Evolutionary conservation across 2,113 vertebrate species (phyloP), one percentile per base, ranked within the genome.

Genomic region (Bucco capensis): DNA sequence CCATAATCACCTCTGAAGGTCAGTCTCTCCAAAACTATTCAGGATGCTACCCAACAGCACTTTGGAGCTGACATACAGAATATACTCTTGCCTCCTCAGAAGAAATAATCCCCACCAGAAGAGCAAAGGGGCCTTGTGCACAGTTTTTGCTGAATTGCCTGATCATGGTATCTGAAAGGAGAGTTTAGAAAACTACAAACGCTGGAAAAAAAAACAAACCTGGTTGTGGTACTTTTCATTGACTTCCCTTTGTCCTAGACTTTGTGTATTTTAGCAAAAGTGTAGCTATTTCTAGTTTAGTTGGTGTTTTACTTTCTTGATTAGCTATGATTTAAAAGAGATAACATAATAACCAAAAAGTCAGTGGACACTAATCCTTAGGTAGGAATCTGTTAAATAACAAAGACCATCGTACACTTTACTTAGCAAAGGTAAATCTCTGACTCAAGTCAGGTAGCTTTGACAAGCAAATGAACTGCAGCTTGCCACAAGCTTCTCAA

Each of bases 151-250:
- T 76, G 12, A 9, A 19, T 19, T 51, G 13, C 15, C 25, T 37
- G 25, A 12, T 21, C 5, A 6, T 0, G 0, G 6, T 47, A 21
- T 16, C 30, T 56, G 19, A 62, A 22, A 42, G 5, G 27, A 33
- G 40, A 56, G 5, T 46, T 60, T 31, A 71, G 35, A 54, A 69
- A 62, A 37, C 23, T 16, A 9, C 8, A 35, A 19, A 14, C 8
- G 19, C 11, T 56, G 21, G 15, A 13, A 73, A 3, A 5, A 19
- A 60, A 54, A 30, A n/a, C n/a, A 50, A 37, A 37, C 11, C 47
- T 17, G 42, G 3, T 30, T 54, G 35, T 53, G 11, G 14, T 46
- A 3, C 1, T 7, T 22, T 28, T 50, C n/a, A 50, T 9, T 54
- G 51, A 38, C 17, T 83, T 77, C 51, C 8, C 23, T 67, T 6